Evolutionary conservation across 1,140 invertebrate genomes (phyloP).

Genomic region (Sitobion miscanthi): DNA sequence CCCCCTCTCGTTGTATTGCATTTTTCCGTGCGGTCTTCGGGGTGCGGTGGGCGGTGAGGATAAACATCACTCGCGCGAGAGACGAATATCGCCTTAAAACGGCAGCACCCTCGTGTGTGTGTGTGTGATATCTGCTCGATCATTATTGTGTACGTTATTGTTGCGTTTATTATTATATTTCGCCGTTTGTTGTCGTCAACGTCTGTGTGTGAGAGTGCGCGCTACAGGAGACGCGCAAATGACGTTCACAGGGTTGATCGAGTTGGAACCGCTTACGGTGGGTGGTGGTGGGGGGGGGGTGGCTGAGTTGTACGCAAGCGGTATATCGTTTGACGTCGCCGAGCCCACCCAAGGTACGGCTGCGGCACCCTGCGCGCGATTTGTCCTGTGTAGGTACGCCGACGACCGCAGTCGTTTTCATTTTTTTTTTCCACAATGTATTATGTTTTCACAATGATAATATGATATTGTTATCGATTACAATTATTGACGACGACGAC

Average conservation of each 20-base stretch:
- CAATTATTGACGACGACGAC: background rate
- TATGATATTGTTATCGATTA: background rate
- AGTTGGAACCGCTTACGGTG: background rate
- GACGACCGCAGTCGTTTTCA: background rate
- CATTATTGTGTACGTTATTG: conserved; percentile 2
- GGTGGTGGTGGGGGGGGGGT: fast-evolving
- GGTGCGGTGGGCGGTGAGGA: background rate
- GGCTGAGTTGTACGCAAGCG: background rate
- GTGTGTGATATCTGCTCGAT: conserved; percentile 18
- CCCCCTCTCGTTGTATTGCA: background rate
- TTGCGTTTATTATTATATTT: conserved; percentile 36
- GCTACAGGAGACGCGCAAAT: background rate
- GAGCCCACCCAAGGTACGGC: conserved; percentile 40
- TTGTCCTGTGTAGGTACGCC: background rate
- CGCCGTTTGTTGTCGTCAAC: conserved; percentile 18
- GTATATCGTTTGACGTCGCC: conserved; percentile 12
- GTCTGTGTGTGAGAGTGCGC: background rate
- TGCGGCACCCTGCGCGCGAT: conserved; percentile 35
- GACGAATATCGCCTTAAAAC: background rate
- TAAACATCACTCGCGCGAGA: background rate
- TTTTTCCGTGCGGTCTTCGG: background rate
- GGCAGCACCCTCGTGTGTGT: background rate
- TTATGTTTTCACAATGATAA: background rate
- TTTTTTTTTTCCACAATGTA: background rate
- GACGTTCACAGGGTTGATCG: background rate